Evolutionary conservation across 2,797 vertebrate genomes (phyloP), one percentile per base, ranked within the genome.

Genomic region (Pteronotus mesoamericanus): DNA sequence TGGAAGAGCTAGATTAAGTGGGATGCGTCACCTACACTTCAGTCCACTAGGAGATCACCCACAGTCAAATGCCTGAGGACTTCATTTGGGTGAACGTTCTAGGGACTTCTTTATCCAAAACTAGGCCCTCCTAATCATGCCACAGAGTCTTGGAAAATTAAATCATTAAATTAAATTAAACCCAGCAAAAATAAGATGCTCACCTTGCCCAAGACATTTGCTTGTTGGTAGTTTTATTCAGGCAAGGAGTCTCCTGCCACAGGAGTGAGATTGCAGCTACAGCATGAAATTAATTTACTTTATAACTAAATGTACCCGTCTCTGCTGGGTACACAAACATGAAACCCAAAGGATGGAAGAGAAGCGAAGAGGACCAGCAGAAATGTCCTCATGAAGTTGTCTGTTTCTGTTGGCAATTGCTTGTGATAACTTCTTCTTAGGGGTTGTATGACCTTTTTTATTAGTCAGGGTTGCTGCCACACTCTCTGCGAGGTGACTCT

Each of bases 1-100:
- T 99, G 99, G 98, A 99, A 99, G 0, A 99, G 99, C 93, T 98
- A 99, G 55, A 99, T 99, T 94, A 99, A 94, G 32, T 99, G 99
- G 98, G 99, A 98, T 0, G 99, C 99, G 98, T 99, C 99, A 2
- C 99, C 99, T n/a, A 99, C 98, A 0, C 98, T 98, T 2, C 99
- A 99, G 2, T 99, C 99, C 12, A 99, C 99, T 0, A 99, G 99
- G 77, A 99, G 98, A 96, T 99, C 99, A 0, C 99, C 99, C 87
- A 99, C 59, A 19, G 99, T 99, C 97, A 99, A 98, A 98, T 99
- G 99, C 96, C 98, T 99, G 97, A 99, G 98, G 42, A 99, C n/a
- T 3, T 99, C 99, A 0, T 98, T 98, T 0, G 98, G 99, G 97
- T 99, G 99, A 4, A 99, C 99, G 95, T 99, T 98, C 92, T 99